Evolutionary conservation across 2,113 vertebrate species (phyloP), one percentile per base, ranked within the genome.

Genomic region (Cercopithecus mona): DNA sequence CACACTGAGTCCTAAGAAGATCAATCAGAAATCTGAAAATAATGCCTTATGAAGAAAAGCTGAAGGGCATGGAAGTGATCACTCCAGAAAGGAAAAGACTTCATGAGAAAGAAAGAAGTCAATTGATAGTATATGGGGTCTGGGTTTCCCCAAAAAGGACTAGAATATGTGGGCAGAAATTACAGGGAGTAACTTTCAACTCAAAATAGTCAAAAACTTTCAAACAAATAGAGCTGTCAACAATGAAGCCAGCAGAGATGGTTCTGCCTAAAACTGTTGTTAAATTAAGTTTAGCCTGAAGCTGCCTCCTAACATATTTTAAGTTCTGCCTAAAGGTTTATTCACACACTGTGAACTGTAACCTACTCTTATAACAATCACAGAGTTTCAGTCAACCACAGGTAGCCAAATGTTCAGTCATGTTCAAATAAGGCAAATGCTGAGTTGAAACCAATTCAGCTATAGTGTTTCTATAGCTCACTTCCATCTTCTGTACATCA

Each of bases 1-100:
- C 76, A 96, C 83, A 86, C 43, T 92, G 40, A 96, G 83, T 83
- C 48, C 73, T 73, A 35, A 93, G 59, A 91, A 72, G 79, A 95
- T 84, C 61, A 87, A 95, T 94, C 80, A 90, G 91, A 94, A 84
- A 72, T 68, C 79, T 91, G 57, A 93, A 97, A 96, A 94, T 64
- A 93, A 94, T 88, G 88, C 38, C 86, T 57, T 93, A 52, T 45
- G 48, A 80, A 92, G 80, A 87, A 96, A 97, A 86, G n/a, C 48
- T 72, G 57, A 82, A 81, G 68, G 12, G 8, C 27, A 38, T 52
- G 75, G 59, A 25, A 18, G 35, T 96, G 27, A 75, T 95, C 75
- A 88, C 30, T 91, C 88, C 52, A 79, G 66, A 95, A 70, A 94
- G 38, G 32, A 91, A 23, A 86, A 38, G 14, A 32, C 38, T 85